Conservation (phyloP, 2,888 invertebrate species). For the Tribolium freemani region DNA sequence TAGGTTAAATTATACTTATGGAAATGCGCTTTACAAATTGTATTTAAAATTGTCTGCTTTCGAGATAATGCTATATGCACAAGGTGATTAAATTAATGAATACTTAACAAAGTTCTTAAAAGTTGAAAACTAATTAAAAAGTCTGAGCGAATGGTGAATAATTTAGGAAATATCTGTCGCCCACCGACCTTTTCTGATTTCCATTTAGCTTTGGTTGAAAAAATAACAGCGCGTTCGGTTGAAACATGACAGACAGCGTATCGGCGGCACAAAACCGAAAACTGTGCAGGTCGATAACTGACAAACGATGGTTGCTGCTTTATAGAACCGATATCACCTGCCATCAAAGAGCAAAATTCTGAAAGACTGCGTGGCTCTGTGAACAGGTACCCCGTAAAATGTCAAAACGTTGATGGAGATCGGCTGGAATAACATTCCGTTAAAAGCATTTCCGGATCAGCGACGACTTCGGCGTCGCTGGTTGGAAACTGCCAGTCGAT, state of each 20-base stretch:
- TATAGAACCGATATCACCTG: constrained; percentile 44
- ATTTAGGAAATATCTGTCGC: constrained; percentile 44
- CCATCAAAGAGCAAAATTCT: constrained; percentile 46
- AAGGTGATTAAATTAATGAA: constrained; percentile 50
- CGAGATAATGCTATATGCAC: constrained; percentile 44
- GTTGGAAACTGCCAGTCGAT: constrained; percentile 57
- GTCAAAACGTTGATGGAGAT: constrained; percentile 65
- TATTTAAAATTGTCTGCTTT: constrained; percentile 11
- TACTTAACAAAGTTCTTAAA: constrained; percentile 49
- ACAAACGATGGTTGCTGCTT: constrained; percentile 43
- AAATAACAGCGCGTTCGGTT: constrained; percentile 1
- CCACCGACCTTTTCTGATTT: constrained; percentile 4
- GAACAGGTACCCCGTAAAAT: constrained; percentile 58
- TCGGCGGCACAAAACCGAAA: constrained; percentile 20
- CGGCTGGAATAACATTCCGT: constrained; percentile 63
- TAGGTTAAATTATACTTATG: background rate
- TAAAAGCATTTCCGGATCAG: constrained; percentile 66
- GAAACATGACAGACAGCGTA: constrained; percentile 16
- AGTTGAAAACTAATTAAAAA: constrained; percentile 50
- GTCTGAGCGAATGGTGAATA: constrained; percentile 46
- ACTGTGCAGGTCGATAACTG: constrained; percentile 41
- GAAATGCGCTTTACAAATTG: constrained; percentile 6
- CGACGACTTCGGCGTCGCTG: constrained; percentile 51
- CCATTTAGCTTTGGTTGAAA: constrained; percentile 1
- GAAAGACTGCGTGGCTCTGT: constrained; percentile 42